These are phyloP conservation scores for Steatocranus sp. DNA, from an alignment of 2,797 vertebrate species.

Conservation along the genomic window DNA sequence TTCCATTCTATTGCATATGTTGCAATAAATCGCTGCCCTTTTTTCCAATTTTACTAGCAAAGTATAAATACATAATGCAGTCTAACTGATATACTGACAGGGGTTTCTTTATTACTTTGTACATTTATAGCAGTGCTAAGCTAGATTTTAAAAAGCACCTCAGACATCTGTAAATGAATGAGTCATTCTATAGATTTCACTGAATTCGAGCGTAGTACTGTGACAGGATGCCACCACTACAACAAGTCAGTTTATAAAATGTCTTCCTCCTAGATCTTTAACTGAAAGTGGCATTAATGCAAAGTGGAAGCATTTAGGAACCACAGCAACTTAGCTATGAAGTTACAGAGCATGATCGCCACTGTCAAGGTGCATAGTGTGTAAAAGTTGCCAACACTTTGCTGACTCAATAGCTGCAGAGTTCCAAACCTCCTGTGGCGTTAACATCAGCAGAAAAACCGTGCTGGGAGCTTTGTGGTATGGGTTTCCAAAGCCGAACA, in stretches of 20 bases:
- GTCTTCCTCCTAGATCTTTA: neutral
- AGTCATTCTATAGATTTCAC: neutral
- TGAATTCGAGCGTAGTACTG: fast-evolving
- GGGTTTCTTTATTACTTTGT: neutral
- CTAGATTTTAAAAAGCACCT: neutral
- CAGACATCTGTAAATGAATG: neutral
- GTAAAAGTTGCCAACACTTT: neutral
- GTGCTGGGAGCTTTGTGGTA: neutral
- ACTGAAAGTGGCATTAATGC: neutral
- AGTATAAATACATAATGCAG: neutral
- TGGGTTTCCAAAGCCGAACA: neutral
- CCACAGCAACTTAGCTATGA: neutral
- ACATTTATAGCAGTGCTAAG: neutral
- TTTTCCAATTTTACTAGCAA: neutral
- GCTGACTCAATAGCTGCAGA: neutral
- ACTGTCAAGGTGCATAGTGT: fast-evolving
- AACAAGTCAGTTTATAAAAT: neutral
- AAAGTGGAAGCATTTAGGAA: neutral
- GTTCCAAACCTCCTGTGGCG: neutral
- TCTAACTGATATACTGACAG: neutral
- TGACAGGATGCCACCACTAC: fast-evolving
- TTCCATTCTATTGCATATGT: neutral
- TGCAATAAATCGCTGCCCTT: neutral
- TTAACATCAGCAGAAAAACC: neutral
- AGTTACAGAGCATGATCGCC: neutral